Conservation (phyloP, 2,888 invertebrate genomes). For the Bellardia pandia region DNA sequence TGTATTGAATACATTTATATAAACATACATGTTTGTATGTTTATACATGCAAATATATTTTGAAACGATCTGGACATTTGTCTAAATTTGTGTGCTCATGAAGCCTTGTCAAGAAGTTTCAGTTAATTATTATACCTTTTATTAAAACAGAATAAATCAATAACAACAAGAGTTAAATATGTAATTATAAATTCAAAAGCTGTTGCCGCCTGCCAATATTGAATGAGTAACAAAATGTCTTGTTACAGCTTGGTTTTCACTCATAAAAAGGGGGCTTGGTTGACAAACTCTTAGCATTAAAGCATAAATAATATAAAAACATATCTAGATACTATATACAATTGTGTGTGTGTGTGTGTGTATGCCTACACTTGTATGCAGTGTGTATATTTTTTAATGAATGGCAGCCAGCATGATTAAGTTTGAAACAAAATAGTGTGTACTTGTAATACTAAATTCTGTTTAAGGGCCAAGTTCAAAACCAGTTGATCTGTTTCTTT, state of each 20-base stretch:
- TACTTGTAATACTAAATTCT: slow-evolving; percentile 1
- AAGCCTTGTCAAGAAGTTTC: slow-evolving; percentile 38
- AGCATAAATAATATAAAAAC: not conserved
- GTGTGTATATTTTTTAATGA: not conserved
- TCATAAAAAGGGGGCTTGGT: slow-evolving; percentile 58
- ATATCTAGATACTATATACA: not conserved
- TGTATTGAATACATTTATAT: slow-evolving; percentile 16
- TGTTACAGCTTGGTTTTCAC: slow-evolving; percentile 1
- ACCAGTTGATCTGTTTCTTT: slow-evolving; percentile 24
- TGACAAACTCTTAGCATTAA: slow-evolving; percentile 7
- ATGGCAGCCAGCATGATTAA: not conserved
- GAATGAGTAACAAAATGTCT: not conserved
- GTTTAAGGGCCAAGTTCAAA: slow-evolving; percentile 63
- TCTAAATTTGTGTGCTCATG: slow-evolving; percentile 42
- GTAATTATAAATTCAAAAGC: slow-evolving; percentile 52
- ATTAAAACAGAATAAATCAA: not conserved
- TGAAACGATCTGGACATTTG: slow-evolving; percentile 11
- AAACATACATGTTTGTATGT: too few relatives aligned
- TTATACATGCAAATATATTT: not conserved
- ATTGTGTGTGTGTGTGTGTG: not conserved
- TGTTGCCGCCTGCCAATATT: slow-evolving; percentile 16
- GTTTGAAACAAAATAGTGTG: not conserved
- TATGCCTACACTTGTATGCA: not conserved
- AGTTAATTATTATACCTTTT: slow-evolving; percentile 1
- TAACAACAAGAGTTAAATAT: not conserved